phyloP scores from a whole-genome alignment of 2,888 invertebrate genomes.

The Luperina testacea region DNA sequence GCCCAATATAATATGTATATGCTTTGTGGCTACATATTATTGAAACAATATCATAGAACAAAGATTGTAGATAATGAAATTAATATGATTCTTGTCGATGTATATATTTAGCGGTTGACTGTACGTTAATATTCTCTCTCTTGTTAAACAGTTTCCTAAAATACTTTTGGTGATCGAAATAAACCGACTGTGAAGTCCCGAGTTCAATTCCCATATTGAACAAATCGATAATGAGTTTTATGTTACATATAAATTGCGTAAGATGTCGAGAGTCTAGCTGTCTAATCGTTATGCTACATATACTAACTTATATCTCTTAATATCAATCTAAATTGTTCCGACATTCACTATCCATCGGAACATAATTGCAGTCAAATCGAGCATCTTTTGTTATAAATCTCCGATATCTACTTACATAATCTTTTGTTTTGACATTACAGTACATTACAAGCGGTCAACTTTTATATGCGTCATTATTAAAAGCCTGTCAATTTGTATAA shows the following conservation, averaged over 20 bases:
- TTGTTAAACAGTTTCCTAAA: not conserved
- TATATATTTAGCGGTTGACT: no score
- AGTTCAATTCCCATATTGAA: not conserved
- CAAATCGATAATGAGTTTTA: not conserved
- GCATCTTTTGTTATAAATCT: constrained; percentile 17
- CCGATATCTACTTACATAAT: constrained; percentile 40
- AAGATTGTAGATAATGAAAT: no score
- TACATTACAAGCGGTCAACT: constrained; percentile 22
- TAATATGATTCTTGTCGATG: no score
- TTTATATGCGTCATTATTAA: constrained; percentile 24
- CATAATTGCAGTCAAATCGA: constrained; percentile 19
- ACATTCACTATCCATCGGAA: constrained; percentile 26
- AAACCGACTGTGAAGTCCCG: not conserved
- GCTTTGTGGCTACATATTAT: no score
- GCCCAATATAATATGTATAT: no score
- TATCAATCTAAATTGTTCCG: constrained; percentile 7
- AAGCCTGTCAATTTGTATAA: constrained; percentile 48
- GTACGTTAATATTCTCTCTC: no score
- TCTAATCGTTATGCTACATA: not conserved
- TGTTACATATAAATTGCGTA: not conserved
- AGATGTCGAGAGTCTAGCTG: not conserved
- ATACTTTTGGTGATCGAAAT: not conserved
- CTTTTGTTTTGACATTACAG: constrained; percentile 50
- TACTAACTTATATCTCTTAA: constrained; percentile 8
- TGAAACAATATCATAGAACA: no score